Evolutionary conservation across 2,888 invertebrate genomes (phyloP), one percentile per base, ranked within the genome.

Genomic region (Apodemia zela): DNA sequence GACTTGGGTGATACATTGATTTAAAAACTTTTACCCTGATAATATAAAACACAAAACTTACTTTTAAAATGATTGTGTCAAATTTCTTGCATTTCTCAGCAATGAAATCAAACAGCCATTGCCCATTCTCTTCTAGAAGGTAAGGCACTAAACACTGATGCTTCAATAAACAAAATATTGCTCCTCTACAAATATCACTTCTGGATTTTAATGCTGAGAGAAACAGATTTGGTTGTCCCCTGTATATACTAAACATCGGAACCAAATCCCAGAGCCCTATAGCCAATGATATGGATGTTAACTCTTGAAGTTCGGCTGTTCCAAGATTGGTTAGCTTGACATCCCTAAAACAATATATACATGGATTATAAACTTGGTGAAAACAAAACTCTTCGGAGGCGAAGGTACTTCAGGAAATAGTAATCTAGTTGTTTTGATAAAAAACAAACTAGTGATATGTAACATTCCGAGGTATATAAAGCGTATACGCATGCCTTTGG

Each of bases 21-120:
- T 38, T 11, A 38, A 38, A 38, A 38, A 6, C 11, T 11, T 38
- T n/a, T n/a, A n/a, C n/a, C 25, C 25, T 25, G 25, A 25, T 25
- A 25, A 25, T 25, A 25, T 3, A 25, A 3, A 29, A 3, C 0
- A 5, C 3, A 54, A 29, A 17, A 68, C 66, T 75, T 79, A 94
- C 94, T 89, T 93, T 93, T 63, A 94, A 82, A 71, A 93, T 84
- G 63, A 81, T 84, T 18, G 87, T 87, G 73, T 93, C 93, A 65
- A 94, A 90, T 51, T 85, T 79, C 47, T 87, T 78, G 62, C 93
- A 88, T 69, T 93, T 92, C 42, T 87, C 86, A 42, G 85, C 79
- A 29, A 94, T 83, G 74, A 92, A 94, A 69, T 92, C 88, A 70
- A 91, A 86, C 0, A 91, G 73, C 88, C 90, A 82, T 74, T 93